A percentile compares a stretch with the other conserved stretches of the same genome.
Evolutionary conservation across 2,888 invertebrate species (phyloP).

Genomic region (Liopterus haemorrhoidalis): DNA sequence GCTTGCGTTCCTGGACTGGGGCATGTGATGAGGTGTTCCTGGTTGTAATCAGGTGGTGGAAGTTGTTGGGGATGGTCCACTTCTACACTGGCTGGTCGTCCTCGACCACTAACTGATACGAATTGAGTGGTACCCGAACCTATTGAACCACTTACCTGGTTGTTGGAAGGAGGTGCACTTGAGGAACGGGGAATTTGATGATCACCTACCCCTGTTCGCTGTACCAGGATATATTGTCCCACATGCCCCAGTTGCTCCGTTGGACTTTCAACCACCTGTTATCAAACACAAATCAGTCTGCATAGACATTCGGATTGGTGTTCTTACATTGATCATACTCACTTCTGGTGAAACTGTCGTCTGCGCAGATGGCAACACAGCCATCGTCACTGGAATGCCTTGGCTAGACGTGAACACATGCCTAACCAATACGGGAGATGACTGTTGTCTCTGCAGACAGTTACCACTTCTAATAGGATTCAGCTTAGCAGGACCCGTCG

Average conservation of each 20-base stretch:
- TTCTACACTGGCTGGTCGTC: constrained; percentile 63
- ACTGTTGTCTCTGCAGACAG: constrained; percentile 53
- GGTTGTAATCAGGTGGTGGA: constrained; percentile 36
- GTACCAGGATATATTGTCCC: constrained; percentile 77
- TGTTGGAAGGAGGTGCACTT: constrained; percentile 70
- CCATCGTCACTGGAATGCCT: constrained; percentile 54
- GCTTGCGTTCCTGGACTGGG: constrained; percentile 50
- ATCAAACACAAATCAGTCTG: constrained; percentile 22
- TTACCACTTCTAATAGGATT: constrained; percentile 43
- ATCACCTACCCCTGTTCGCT: constrained; percentile 59
- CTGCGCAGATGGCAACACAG: constrained; percentile 47
- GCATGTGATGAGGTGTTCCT: constrained; percentile 38
- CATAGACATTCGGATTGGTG: no score
- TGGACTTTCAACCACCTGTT: constrained; percentile 56
- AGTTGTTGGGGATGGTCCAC: constrained; percentile 42
- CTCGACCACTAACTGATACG: constrained; percentile 49
- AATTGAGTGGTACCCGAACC: constrained; percentile 34
- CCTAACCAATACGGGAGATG: constrained; percentile 58
- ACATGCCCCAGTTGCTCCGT: constrained; percentile 54
- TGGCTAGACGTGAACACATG: constrained; percentile 55
- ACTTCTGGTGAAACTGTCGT: constrained; percentile 45
- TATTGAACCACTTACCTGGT: constrained; percentile 33
- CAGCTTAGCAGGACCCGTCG: constrained; percentile 42
- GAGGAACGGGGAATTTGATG: constrained; percentile 70
- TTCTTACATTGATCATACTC: no score